These are phyloP conservation scores for Limnephilus marmoratus DNA, from an alignment of 2,888 invertebrate genomes.

Conservation along the genomic window DNA sequence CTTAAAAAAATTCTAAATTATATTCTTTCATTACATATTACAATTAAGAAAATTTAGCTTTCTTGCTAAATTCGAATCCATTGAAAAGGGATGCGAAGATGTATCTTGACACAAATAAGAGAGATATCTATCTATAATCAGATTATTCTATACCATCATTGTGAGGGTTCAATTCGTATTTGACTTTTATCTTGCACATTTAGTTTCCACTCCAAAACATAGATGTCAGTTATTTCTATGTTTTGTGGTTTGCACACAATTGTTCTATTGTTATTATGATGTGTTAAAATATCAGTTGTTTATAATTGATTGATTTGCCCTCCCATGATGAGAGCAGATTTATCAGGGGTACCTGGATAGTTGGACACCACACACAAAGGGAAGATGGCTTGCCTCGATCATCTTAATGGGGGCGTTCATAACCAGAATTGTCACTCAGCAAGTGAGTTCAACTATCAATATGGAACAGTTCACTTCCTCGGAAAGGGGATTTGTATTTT, in stretches of 20 bases:
- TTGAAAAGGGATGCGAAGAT: neutral
- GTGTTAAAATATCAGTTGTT: neutral
- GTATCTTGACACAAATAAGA: neutral
- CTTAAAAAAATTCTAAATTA: neutral
- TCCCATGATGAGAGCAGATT: conserved; percentile 74
- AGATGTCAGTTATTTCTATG: neutral
- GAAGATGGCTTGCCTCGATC: conserved; percentile 88
- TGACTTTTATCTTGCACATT: neutral
- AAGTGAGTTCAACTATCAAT: conserved; percentile 77
- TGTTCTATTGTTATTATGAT: conserved; percentile 13
- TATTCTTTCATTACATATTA: neutral
- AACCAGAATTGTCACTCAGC: conserved; percentile 88
- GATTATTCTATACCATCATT: no score
- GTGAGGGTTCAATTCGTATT: neutral
- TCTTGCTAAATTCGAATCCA: neutral
- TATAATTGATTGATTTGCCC: neutral
- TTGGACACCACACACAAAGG: conserved; percentile 89
- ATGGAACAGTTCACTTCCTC: conserved; percentile 38
- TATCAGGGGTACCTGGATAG: conserved; percentile 91
- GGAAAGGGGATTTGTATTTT: neutral
- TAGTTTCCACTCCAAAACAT: neutral
- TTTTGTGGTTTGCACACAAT: neutral
- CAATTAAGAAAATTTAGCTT: neutral
- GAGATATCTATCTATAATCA: neutral
- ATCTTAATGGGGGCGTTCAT: conserved; percentile 85